These are phyloP conservation scores for Tenthredo scrophulariae DNA, from an alignment of 2,888 invertebrate species.

Conservation along the genomic window DNA sequence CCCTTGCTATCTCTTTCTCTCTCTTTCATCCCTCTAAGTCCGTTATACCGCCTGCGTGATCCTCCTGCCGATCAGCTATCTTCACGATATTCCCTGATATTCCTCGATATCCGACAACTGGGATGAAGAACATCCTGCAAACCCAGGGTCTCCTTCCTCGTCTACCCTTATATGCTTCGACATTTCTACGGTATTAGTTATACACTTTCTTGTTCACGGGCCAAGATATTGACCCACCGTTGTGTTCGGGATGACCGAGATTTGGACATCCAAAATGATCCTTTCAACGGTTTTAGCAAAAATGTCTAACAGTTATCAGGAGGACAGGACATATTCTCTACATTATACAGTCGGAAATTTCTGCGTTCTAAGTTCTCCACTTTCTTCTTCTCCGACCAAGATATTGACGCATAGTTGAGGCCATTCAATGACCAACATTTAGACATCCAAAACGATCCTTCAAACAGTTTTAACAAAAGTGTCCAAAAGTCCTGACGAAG, in stretches of 20 bases:
- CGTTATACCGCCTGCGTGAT: constrained; percentile 74
- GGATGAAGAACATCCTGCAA: constrained; percentile 19
- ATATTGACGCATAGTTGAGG: no score
- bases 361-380: not conserved
- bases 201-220: not conserved
- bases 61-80: constrained; percentile 69
- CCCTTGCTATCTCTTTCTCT: not conserved
- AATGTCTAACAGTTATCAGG: no score
- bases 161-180: constrained; percentile 34
- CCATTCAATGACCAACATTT: no score
- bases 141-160: not conserved
- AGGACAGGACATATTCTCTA: no score
- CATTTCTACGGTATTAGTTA: not conserved
- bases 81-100: constrained; percentile 40
- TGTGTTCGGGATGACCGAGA: not conserved
- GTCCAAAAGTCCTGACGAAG: not conserved
- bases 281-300: no score
- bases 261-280: not conserved
- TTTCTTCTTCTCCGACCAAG: not conserved
- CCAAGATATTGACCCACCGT: not conserved
- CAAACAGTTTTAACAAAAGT: not conserved
- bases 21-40: constrained; percentile 54
- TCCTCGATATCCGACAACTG: constrained; percentile 40
- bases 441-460: no score
- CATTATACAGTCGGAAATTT: not conserved